Base-by-base conservation (phyloP, 2,113 vertebrate genomes). In the Callithrix jacchus region DNA sequence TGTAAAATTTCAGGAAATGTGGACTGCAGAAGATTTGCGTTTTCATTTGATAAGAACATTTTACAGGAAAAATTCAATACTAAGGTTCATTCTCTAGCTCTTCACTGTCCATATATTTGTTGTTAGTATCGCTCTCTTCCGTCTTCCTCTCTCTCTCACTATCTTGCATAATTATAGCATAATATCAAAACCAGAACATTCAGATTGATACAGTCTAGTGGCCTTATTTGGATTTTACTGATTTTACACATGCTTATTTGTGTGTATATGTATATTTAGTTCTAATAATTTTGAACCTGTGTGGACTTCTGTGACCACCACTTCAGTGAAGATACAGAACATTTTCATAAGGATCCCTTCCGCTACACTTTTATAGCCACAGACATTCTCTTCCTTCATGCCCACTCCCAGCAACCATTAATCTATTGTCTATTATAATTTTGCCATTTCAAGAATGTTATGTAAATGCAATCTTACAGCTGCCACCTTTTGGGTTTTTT, bases 51-150 rank as follows among this genome's bases (percentile, higher is more conserved):
- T 70, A 81, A 94, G 87, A 95, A 80, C 73, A 77, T 5, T 94
- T 77, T 82, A 45, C 0, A 86, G 83, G 66, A 97, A 97, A 98
- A 97, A 98, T 94, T 95, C 92, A 94, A 85, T 92, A 40, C 45
- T 42, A 47, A 84, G 96, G 40, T 49, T 30, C 86, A 17, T 11
- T 81, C 49, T 27, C 0, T 91, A 87, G 96, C 89, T 97, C 97
- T 94, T 91, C 61, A 61, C 97, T 96, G 97, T 91, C 47, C 35
- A 49, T 87, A 4, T 23, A 8, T 37, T 37, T 93, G 80, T 35
- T 77, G 25, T 83, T 84, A 64, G 54, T 12, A 16, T 58, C 40
- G 52, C 95, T 94, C 27, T 64, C 27, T 64, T 64, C 61, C 11
- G 12, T 30, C 61, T 64, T 84, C 35, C 45, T 30, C 13, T 42